Conservation (phyloP, 2,888 invertebrate genomes). For the Idaea biselata region DNA sequence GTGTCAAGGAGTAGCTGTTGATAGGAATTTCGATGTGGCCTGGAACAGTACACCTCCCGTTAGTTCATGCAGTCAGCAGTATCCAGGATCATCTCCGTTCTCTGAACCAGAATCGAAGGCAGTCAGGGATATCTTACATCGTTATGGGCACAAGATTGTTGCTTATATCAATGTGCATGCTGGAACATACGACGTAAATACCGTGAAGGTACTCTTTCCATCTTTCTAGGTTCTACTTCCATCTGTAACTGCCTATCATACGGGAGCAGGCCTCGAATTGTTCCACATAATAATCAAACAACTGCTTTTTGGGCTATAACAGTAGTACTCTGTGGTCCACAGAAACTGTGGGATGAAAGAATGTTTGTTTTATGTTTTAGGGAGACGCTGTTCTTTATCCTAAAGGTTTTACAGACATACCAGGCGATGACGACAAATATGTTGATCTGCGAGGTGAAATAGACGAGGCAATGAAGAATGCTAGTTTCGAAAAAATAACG, state of each 20-base stretch:
- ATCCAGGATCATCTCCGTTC: constrained; percentile 56
- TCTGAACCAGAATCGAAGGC: constrained; percentile 61
- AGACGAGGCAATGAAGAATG: constrained; percentile 62
- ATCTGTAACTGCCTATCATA: not conserved
- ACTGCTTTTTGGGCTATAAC: not conserved
- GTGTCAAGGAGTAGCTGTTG: constrained; percentile 60
- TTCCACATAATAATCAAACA: not conserved
- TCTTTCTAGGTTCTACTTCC: not conserved
- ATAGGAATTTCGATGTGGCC: constrained; percentile 65
- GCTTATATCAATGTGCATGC: constrained; percentile 62
- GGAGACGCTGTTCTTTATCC: constrained; percentile 69
- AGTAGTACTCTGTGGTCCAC: not conserved
- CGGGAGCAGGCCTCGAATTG: not conserved
- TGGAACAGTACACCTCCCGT: constrained; percentile 42
- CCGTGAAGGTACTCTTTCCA: constrained; percentile 44
- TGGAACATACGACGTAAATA: constrained; percentile 31
- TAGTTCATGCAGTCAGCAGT: constrained; percentile 56
- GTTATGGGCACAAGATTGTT: constrained; percentile 57
- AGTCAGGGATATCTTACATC: constrained; percentile 54
- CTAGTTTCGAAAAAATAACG: constrained; percentile 50
- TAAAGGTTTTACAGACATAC: constrained; percentile 50
- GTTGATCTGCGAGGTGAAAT: constrained; percentile 61
- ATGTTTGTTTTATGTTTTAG: constrained; percentile 33
- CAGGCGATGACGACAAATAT: constrained; percentile 60
- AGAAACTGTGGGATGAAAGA: too few relatives aligned